Conservation (phyloP, 2,888 invertebrate species). For the Mythimna pallens region DNA sequence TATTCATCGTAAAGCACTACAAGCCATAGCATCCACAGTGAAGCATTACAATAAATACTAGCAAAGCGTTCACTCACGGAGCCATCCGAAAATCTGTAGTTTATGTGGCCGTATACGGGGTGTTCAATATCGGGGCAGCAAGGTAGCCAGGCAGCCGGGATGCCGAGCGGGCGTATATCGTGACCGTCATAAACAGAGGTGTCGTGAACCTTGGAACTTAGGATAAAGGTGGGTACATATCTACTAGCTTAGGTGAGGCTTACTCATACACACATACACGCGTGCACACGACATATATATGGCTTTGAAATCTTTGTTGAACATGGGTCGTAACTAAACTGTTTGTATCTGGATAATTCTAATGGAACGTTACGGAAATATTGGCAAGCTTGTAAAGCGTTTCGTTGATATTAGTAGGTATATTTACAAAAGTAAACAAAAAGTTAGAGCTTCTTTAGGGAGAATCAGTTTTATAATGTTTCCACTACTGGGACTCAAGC, state of each 20-base stretch:
- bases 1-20: slow-evolving; percentile 10
- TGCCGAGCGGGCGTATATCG: slow-evolving; percentile 22
- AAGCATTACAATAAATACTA: slow-evolving; percentile 42
- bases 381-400: not conserved
- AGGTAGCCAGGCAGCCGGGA: not conserved
- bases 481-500: too few species aligned
- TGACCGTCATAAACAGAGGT: slow-evolving; percentile 56
- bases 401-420: not conserved
- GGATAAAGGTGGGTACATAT: slow-evolving; percentile 24
- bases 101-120: slow-evolving; percentile 41
- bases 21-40: slow-evolving; percentile 6
- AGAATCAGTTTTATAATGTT: too few species aligned
- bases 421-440: too few species aligned
- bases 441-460: too few species aligned
- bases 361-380: not conserved
- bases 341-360: slow-evolving; percentile 4
- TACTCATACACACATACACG: not conserved
- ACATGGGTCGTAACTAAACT: slow-evolving; percentile 5
- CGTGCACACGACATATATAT: not conserved
- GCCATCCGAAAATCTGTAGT: slow-evolving; percentile 52
- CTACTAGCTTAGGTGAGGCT: not conserved
- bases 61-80: slow-evolving; percentile 40
- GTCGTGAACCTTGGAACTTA: slow-evolving; percentile 33
- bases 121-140: slow-evolving; percentile 39
- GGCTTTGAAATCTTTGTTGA: slow-evolving; percentile 12